These are phyloP conservation scores for Megaceryle alcyon DNA, from an alignment of 2,797 vertebrate genomes.

Conservation along the genomic window DNA sequence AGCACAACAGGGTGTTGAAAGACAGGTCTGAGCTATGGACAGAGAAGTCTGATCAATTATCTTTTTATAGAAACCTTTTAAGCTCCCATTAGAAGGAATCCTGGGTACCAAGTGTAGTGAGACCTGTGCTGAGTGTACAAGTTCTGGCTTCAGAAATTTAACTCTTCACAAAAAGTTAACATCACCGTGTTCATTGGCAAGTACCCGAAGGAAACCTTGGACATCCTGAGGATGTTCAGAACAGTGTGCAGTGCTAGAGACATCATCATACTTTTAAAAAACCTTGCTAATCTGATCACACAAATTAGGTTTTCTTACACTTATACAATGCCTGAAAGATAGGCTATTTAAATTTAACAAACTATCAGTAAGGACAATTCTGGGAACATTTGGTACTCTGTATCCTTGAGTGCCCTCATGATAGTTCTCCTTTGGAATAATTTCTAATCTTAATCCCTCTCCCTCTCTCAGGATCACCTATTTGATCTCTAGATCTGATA, in stretches of 20 bases:
- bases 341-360: not conserved
- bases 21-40: not conserved
- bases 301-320: not conserved
- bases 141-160: not conserved
- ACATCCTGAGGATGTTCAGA: not conserved
- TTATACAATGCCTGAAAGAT: not conserved
- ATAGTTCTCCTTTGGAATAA: not conserved
- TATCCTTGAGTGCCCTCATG: not conserved
- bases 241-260: not conserved
- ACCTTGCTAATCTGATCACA: not conserved
- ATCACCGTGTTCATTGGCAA: not conserved
- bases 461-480: not conserved
- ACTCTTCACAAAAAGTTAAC: not conserved
- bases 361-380: not conserved
- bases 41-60: not conserved
- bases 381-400: not conserved
- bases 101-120: fast-evolving
- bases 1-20: not conserved
- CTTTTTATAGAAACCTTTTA: not conserved
- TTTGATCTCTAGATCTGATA: not conserved
- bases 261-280: not conserved
- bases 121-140: not conserved
- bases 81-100: not conserved
- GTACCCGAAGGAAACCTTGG: not conserved
- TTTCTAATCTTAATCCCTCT: not conserved